These are phyloP conservation scores for Poeciliopsis presidionis DNA, from an alignment of 2,797 vertebrate species.

Conservation along the genomic window DNA sequence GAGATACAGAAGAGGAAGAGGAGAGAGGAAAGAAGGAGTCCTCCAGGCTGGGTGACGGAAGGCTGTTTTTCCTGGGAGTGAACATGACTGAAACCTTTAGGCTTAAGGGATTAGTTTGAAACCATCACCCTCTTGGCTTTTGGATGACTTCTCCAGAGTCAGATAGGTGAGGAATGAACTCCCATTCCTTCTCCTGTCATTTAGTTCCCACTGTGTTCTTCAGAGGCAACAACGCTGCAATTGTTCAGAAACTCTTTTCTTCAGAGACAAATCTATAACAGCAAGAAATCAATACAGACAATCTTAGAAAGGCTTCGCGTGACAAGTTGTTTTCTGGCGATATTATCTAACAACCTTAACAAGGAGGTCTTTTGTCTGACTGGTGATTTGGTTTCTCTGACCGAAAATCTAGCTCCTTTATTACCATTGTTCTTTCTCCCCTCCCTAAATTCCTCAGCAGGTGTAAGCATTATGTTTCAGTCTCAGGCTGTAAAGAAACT, in stretches of 20 bases:
- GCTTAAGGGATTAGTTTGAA: slow-evolving; percentile 37
- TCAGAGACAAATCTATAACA: slow-evolving; percentile 32
- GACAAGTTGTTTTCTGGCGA: slow-evolving; percentile 59
- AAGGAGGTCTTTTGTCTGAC: slow-evolving; percentile 67
- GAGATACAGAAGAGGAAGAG: slow-evolving; percentile 68
- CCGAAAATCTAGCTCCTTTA: slow-evolving; percentile 69
- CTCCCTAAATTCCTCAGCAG: slow-evolving; percentile 72
- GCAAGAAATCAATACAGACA: slow-evolving; percentile 9
- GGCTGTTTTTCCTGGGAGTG: slow-evolving; percentile 71
- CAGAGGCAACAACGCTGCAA: slow-evolving; percentile 1
- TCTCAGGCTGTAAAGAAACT: background rate
- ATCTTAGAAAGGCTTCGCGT: background rate
- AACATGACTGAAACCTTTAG: slow-evolving; percentile 63
- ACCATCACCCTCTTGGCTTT: slow-evolving; percentile 17
- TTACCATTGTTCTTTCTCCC: slow-evolving; percentile 58
- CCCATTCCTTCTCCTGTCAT: slow-evolving; percentile 11
- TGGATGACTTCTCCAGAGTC: slow-evolving; percentile 16
- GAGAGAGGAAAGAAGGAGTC: slow-evolving; percentile 84
- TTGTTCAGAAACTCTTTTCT: slow-evolving; percentile 11
- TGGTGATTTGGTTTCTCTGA: slow-evolving; percentile 71
- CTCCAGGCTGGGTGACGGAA: slow-evolving; percentile 80
- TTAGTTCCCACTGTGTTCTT: slow-evolving; percentile 21
- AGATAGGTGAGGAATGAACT: background rate
- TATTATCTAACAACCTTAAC: slow-evolving; percentile 54
- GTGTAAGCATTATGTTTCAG: slow-evolving; percentile 24